Percentiles rank a stretch among this genome's conserved stretches.
phyloP scores from a whole-genome alignment of 2,113 vertebrate genomes.

The Puffinus mauretanicus region DNA sequence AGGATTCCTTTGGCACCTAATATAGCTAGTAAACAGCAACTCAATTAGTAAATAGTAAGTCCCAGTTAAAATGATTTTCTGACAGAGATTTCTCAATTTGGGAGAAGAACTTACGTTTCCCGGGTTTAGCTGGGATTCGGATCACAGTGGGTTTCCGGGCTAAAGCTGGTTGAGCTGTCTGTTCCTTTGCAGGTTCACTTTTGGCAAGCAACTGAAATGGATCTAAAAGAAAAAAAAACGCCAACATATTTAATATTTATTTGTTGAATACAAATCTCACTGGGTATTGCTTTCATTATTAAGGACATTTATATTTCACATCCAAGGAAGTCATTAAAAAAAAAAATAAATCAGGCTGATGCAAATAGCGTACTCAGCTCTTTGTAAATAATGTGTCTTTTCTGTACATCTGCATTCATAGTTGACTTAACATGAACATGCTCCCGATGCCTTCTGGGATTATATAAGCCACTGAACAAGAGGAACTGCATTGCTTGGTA shows the following conservation, averaged over 20 bases:
- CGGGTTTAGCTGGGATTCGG: conserved; percentile 82
- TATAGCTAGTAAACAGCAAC: background rate
- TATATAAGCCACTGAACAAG: background rate
- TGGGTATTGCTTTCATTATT: conserved; percentile 50
- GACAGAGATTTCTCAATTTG: background rate
- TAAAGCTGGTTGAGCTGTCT: conserved; percentile 42
- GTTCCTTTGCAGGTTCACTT: conserved; percentile 62
- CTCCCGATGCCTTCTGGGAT: conserved; percentile 18
- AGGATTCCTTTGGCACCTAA: background rate
- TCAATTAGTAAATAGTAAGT: background rate
- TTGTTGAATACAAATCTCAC: conserved; percentile 41
- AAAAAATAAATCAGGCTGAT: background rate
- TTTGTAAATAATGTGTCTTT: conserved; percentile 56
- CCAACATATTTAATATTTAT: conserved; percentile 43
- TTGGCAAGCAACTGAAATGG: conserved; percentile 73
- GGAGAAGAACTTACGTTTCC: conserved; percentile 71
- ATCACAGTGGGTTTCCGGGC: conserved; percentile 91
- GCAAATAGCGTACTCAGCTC: conserved; percentile 15
- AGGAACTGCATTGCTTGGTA: background rate
- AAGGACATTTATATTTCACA: conserved; percentile 42
- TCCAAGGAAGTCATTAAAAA: conserved; percentile 38
- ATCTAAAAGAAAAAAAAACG: conserved; percentile 70
- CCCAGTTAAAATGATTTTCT: background rate
- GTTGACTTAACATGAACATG: conserved; percentile 39
- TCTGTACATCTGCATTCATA: conserved; percentile 29